Percentiles rank a stretch among this genome's conserved stretches.
Conservation (phyloP, 2,888 invertebrate genomes). For the Poecilus cupreus region DNA sequence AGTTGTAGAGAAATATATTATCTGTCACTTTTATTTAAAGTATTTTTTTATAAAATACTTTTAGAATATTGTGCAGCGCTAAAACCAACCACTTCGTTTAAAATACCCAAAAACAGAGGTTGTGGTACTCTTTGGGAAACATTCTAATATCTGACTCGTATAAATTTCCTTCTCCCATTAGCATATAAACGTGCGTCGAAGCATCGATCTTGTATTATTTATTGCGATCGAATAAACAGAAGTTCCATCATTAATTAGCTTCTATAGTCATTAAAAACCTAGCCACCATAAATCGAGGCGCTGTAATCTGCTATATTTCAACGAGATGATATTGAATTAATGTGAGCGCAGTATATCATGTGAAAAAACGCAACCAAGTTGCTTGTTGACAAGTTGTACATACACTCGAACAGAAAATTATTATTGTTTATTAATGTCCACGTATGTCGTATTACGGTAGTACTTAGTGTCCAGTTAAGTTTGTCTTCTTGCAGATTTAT, state of each 20-base stretch:
- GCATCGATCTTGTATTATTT: slow-evolving; percentile 17
- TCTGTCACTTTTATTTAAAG: no score
- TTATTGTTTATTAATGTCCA: slow-evolving; percentile 28
- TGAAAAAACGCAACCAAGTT: slow-evolving; percentile 22
- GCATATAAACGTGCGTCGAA: slow-evolving; percentile 19
- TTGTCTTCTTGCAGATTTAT: not conserved
- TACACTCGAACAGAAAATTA: slow-evolving; percentile 13
- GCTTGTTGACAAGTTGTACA: slow-evolving; percentile 30
- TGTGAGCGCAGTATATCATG: slow-evolving; percentile 21
- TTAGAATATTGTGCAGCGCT: no score
- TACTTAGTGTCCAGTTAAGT: not conserved
- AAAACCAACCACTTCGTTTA: no score
- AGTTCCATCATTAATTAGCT: slow-evolving; percentile 46
- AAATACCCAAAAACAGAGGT: no score
- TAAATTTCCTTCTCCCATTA: slow-evolving; percentile 15
- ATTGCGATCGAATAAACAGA: slow-evolving; percentile 36
- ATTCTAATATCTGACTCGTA: no score
- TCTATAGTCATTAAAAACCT: slow-evolving; percentile 38
- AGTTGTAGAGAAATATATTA: no score
- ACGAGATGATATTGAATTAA: slow-evolving; percentile 27
- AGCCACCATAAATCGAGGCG: slow-evolving; percentile 25
- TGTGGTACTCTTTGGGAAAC: no score
- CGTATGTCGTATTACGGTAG: not conserved
- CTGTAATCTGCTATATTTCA: slow-evolving; percentile 29
- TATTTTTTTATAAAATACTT: no score